Evolutionary conservation across 2,797 vertebrate species (phyloP), one percentile per base, ranked within the genome.

Genomic region (Sebastes kiyomatsui): DNA sequence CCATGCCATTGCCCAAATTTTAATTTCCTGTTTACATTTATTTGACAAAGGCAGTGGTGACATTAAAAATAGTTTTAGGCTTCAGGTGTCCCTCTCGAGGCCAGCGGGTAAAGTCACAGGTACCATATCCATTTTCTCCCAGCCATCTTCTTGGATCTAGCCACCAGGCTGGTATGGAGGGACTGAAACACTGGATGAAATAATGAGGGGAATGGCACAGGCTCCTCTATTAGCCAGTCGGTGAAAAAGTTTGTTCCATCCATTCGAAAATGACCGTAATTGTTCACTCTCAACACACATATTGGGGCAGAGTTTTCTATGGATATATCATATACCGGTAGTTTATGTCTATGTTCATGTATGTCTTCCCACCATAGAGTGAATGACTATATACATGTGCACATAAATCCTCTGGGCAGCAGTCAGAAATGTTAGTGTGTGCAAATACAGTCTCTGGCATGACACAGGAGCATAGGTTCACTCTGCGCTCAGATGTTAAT

Each of bases 391-490:
- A 70, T 65, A 80, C 66, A 54, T 28, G 0, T 79, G 7, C 52
- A 83, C 64, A 77, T 60, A 55, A 72, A 82, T 79, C 75, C 67
- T 78, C 66, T 66, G 56, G 52, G 35, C 27, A 20, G 67, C 60
- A 23, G 69, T 46, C 7, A 49, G 67, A 54, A 35, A 80, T 61
- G 65, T n/a, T 61, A 70, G 64, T n/a, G 49, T 67, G 72, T 79
- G 72, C 55, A 80, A 67, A 82, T 54, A 33, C 52, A 72, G 46
- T 79, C 80, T 77, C 30, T 72, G 80, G 49, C 9, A 23, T 61
- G 61, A 73, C 89, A 87, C 79, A 73, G 65, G 70, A 72, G 35
- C 74, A 56, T 22, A 20, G 58, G 49, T 67, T 60, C 61, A 62
- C 67, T 69, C 70, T 80, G 46, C 30, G 22, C 68, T 85, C 73